Percentiles rank a stretch among this genome's conserved stretches.
These are phyloP conservation scores for Himalopsyche phryganea DNA, from an alignment of 1,140 invertebrate genomes.

Conservation along the genomic window DNA sequence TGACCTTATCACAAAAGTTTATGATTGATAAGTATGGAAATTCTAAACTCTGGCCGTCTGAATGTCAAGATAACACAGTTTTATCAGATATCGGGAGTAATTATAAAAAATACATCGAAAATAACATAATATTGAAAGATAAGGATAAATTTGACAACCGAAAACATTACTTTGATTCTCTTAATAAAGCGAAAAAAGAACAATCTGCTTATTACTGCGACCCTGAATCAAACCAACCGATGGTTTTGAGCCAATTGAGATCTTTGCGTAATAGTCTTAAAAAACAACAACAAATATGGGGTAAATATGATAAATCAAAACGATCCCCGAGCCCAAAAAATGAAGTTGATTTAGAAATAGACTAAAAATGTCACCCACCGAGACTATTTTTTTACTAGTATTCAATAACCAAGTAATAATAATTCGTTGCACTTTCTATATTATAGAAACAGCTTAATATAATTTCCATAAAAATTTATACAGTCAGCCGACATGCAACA, in stretches of 20 bases:
- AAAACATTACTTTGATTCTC: conserved; percentile 43
- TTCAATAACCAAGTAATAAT: background rate
- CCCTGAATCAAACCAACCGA: conserved; percentile 33
- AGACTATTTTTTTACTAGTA: background rate
- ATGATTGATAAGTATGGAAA: conserved; percentile 54
- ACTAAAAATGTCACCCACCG: conserved; percentile 4
- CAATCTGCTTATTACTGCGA: conserved; percentile 39
- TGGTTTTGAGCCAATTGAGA: conserved; percentile 32
- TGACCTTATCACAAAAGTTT: conserved; percentile 51
- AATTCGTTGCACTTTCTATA: too few species aligned
- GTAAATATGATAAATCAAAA: conserved; percentile 21
- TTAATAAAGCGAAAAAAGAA: conserved; percentile 42
- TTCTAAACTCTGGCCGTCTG: conserved; percentile 43
- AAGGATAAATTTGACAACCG: conserved; percentile 39
- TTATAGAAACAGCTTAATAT: background rate
- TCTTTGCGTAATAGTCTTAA: conserved; percentile 31
- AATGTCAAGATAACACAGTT: background rate
- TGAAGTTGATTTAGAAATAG: conserved; percentile 32
- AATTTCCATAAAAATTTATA: too few species aligned
- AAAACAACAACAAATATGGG: conserved; percentile 32
- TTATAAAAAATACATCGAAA: background rate
- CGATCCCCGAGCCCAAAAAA: conserved; percentile 30
- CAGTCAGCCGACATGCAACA: too few species aligned
- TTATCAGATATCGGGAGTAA: conserved; percentile 26
- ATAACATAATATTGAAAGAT: conserved; percentile 11